phyloP scores from a whole-genome alignment of 2,797 vertebrate genomes.

The Myotis planiceps region DNA sequence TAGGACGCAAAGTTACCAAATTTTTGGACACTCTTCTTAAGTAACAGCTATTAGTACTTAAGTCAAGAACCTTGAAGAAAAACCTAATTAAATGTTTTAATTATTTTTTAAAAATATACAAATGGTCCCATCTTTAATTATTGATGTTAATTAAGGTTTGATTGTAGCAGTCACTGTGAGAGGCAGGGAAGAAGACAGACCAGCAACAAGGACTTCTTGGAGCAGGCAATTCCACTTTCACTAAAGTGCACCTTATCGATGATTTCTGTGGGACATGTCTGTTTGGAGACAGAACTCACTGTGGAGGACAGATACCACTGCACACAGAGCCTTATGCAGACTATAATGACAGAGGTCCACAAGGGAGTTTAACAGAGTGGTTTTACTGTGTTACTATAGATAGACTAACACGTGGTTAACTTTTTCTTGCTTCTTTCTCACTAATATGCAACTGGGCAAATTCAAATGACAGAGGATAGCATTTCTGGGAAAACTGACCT shows the following conservation, averaged over 20 bases:
- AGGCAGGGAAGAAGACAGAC: neutral
- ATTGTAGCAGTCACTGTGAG: neutral
- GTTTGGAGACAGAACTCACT: neutral
- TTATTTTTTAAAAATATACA: neutral
- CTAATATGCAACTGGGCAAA: neutral
- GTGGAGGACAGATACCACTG: neutral
- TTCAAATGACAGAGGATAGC: neutral
- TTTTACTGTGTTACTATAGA: neutral
- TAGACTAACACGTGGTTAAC: neutral
- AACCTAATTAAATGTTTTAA: neutral
- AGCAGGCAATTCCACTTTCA: neutral
- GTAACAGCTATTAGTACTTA: neutral
- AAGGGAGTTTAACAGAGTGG: neutral
- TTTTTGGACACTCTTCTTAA: neutral
- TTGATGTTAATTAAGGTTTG: neutral
- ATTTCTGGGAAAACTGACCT: neutral
- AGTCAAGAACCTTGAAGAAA: neutral
- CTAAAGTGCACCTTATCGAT: neutral
- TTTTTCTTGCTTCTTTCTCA: neutral
- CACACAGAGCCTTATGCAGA: neutral
- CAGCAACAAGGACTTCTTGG: neutral
- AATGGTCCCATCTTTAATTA: neutral
- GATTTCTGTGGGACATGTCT: neutral
- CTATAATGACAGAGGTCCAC: neutral
- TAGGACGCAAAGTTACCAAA: neutral